Evolutionary conservation across 2,888 invertebrate species (phyloP), one percentile per base, ranked within the genome.

Genomic region (Heliconius hortense): DNA sequence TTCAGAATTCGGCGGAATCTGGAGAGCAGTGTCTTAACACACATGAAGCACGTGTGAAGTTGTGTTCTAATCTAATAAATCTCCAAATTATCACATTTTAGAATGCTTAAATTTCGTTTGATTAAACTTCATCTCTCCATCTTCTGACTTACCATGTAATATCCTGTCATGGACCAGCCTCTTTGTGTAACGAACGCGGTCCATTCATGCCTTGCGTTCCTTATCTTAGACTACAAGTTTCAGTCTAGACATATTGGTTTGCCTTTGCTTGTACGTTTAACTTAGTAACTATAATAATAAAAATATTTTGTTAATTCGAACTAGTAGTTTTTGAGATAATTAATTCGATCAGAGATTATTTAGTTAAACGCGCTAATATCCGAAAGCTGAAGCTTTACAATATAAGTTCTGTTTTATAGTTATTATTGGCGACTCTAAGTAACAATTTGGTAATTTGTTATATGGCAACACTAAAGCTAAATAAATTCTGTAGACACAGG

Each of bases 201-300:
- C 73, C 78, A 78, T 80, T 78, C 79, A 80, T 71, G 73, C 75
- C 73, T 68, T 63, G 75, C 73, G 53, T 73, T 78, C 77, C 75
- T 78, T 76, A 77, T 77, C 78, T 80, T 74, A 76, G 72, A 60
- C 72, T 68, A 59, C 59, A 53, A 53, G 21, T 18, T n/a, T 11
- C 68, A 43, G 63, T 31, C 74, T 68, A 68, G 59, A 73, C 68
- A 21, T 28, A 53, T 53, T 31, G 48, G 48, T 18, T 21, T 68
- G 35, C 28, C n/a, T 4, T 39, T 13, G 5, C 39, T 31, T 13
- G 5, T 64, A 35, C 7, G 48, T 31, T 21, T 21, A 1, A 1
- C 24, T 15, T 13, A 15, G 21, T 63, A 26, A 60, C 3, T 8
- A 56, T 56, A n/a, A 56, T 56, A 21, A 48, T 18, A 48, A 48